Conservation (phyloP, 2,113 vertebrate genomes). For the Bathybates hornii region DNA sequence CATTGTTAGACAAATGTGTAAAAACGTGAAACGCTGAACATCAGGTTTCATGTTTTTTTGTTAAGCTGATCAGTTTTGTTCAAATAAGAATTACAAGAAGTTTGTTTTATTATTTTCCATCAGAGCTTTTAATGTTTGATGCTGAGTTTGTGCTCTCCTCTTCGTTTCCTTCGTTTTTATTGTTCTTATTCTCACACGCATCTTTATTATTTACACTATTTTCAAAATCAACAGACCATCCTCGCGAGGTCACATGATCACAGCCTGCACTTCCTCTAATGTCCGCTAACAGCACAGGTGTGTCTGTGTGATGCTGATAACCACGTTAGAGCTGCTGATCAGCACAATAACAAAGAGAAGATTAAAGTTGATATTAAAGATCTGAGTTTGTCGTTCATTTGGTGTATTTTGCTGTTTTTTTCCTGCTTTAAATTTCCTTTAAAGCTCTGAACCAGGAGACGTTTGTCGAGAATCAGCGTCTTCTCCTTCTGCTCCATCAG, state of each 20-base stretch:
- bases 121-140: neutral
- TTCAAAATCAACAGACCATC: neutral
- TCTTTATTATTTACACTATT: neutral
- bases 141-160: neutral
- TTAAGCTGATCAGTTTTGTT: neutral
- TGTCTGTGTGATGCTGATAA: neutral
- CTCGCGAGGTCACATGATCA: neutral
- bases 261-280: neutral
- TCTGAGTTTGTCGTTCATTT: neutral
- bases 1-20: neutral
- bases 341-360: neutral
- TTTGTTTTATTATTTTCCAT: neutral
- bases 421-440: neutral
- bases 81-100: neutral
- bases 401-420: neutral
- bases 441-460: neutral
- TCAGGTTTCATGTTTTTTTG: neutral
- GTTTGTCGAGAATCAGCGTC: neutral
- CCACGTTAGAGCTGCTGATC: neutral
- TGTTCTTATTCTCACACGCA: neutral
- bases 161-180: neutral
- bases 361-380: neutral
- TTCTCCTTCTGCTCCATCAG: neutral
- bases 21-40: neutral
- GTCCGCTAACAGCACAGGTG: neutral